Evolutionary conservation across 2,888 invertebrate species (phyloP), one percentile per base, ranked within the genome.

Genomic region (Mechanitis messenoides): DNA sequence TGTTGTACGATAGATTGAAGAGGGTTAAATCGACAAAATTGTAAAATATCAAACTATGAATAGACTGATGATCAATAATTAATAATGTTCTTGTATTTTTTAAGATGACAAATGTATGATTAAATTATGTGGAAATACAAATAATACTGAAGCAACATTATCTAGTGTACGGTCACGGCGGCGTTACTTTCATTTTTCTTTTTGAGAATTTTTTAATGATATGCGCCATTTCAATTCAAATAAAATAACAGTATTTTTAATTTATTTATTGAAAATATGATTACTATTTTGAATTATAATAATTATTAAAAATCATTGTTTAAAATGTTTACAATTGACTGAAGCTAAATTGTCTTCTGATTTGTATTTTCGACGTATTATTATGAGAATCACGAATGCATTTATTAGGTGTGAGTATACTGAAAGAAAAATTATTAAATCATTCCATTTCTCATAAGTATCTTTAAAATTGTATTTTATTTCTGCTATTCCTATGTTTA

Each of bases 31-130:
- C 84, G 85, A 87, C 88, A 87, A 88, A 88, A 89, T 87, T 85
- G 84, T 85, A 85, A 87, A 87, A 85, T 90, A 89, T 85, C 82
- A 82, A 83, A 82, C 81, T 85, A 85, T 86, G 86, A 87, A 90
- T 88, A 90, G 90, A 90, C 90, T 90, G 90, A 90, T 87, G 84
- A 84, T 87, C 85, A 87, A 87, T 89, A 85, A 88, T 31, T 50
- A 50, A 50, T 50, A 84, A 86, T 85, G 82, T 84, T 84, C 84
- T 85, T 84, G 83, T 88, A 87, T 87, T 88, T 89, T 88, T 82
- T 87, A 88, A 84, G 84, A 81, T 85, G 89, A 90, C 89, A 88
- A 87, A 77, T 81, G 82, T 88, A 87, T 83, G 83, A 83, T 82
- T 81, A 85, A 87, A 88, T 86, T 85, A 88, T 87, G 85, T 81